Base-by-base conservation (phyloP, 2,113 vertebrate genomes). In the Phoxinus phoxinus region DNA sequence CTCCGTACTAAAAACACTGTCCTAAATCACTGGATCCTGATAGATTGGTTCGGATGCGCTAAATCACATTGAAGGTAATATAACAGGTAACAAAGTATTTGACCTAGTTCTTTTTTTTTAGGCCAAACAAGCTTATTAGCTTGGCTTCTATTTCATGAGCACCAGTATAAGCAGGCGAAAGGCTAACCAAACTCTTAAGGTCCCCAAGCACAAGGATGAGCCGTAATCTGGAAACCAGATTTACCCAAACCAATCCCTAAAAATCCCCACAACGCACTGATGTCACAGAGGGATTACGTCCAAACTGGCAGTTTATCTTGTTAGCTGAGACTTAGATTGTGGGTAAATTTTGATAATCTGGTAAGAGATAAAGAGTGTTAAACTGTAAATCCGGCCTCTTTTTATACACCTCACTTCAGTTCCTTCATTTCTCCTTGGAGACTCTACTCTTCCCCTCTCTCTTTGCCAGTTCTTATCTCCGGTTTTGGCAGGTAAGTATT, bases 221-320 rank as follows among this genome's bases (percentile, higher is more conserved):
- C 71, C n/a, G 1, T 89, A 90, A 90, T 89, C 88, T 86, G 74
- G 61, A 86, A 84, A 89, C 72, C 61, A 81, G 88, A 88, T 88
- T 89, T 87, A 58, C 74, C 67, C 75, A 77, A 51, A 30, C 61
- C 77, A 88, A 72, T 83, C 83, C 83, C 25, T 61, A 71, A 30
- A 80, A 90, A 90, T 84, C 88, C 73, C 63, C 19, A 37, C n/a
- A 80, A 86, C 41, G 10, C 25, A 77, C 46, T 82, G 84, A 85
- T 83, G 77, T 84, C 51, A 80, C 58, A 46, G 9, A 74, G 72
- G 73, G 81, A 87, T 89, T 83, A 89, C 12, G 17, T 69, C 25
- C 85, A 76, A 85, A 88, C 46, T 78, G 35, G 6, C 56, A 75
- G 59, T 59, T 87, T 79, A 87, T 86, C 83, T 76, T n/a, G 51